phyloP scores from a whole-genome alignment of 2,888 invertebrate species.

The Muschampia plurimacula region DNA sequence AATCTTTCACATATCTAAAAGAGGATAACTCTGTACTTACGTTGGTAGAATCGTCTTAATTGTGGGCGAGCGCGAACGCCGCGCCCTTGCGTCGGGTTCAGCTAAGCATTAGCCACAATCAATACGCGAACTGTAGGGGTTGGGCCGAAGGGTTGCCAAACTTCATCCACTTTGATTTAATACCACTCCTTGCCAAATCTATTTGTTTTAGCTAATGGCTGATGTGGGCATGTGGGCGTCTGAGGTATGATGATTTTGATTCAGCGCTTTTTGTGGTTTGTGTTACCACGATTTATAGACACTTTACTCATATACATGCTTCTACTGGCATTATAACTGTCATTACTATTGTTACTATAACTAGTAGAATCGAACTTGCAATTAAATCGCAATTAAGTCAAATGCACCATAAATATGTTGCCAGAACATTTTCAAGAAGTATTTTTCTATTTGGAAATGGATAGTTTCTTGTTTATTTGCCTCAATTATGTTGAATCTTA shows the following conservation, averaged over 20 bases:
- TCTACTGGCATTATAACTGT: no score
- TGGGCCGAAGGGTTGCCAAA: conserved; percentile 10
- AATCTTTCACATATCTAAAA: conserved; percentile 44
- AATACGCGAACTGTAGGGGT: conserved; percentile 36
- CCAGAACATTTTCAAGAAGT: no score
- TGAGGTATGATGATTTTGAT: neutral
- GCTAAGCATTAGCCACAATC: conserved; percentile 44
- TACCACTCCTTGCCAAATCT: neutral
- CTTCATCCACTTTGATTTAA: conserved; percentile 12
- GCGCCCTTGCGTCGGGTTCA: conserved; percentile 45
- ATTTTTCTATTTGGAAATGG: no score
- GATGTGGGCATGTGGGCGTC: neutral
- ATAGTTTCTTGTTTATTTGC: no score
- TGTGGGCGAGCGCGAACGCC: conserved; percentile 49
- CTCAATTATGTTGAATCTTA: no score
- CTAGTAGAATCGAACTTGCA: no score
- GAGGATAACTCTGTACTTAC: conserved; percentile 31
- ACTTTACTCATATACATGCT: no score
- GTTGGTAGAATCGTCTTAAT: conserved; percentile 62
- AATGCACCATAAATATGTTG: no score
- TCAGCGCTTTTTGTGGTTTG: neutral
- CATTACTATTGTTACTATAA: no score
- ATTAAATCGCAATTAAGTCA: no score
- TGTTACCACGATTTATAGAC: no score
- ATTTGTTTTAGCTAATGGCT: neutral